These are phyloP conservation scores for Phrynocephalus vlangalii DNA, from an alignment of 2,797 vertebrate genomes.

Conservation along the genomic window DNA sequence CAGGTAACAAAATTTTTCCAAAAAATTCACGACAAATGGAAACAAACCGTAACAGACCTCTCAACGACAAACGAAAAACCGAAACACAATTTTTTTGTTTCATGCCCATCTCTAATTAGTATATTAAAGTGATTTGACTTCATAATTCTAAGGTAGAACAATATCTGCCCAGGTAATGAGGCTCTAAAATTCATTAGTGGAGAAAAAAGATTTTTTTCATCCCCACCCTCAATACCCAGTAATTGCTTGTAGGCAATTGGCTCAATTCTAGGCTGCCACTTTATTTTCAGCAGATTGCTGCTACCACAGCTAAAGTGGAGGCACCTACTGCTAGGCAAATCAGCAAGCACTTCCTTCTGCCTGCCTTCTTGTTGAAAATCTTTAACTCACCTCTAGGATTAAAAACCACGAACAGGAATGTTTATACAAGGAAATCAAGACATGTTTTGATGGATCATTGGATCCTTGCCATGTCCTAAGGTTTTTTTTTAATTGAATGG, in stretches of 20 bases:
- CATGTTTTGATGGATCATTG: background rate
- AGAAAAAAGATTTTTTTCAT: background rate
- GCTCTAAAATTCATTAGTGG: background rate
- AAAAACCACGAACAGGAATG: background rate
- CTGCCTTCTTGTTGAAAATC: background rate
- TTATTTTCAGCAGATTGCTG: background rate
- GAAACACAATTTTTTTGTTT: too few species aligned
- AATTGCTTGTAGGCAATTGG: background rate
- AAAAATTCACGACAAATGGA: too few species aligned
- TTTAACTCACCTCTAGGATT: background rate
- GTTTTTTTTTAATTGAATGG: background rate
- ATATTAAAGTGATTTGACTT: background rate
- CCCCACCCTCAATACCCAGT: background rate
- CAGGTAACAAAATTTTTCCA: too few species aligned
- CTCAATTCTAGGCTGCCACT: background rate
- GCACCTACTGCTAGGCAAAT: background rate
- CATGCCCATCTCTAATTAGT: background rate
- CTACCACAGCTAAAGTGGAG: background rate
- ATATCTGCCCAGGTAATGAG: background rate
- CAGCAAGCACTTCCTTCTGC: background rate
- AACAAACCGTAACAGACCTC: too few species aligned
- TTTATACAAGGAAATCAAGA: background rate
- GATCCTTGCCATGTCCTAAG: background rate
- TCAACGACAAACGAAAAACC: too few species aligned
- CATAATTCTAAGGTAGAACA: background rate